These are phyloP conservation scores for Pseudochirops cupreus DNA, from an alignment of 2,797 vertebrate genomes.

Conservation along the genomic window DNA sequence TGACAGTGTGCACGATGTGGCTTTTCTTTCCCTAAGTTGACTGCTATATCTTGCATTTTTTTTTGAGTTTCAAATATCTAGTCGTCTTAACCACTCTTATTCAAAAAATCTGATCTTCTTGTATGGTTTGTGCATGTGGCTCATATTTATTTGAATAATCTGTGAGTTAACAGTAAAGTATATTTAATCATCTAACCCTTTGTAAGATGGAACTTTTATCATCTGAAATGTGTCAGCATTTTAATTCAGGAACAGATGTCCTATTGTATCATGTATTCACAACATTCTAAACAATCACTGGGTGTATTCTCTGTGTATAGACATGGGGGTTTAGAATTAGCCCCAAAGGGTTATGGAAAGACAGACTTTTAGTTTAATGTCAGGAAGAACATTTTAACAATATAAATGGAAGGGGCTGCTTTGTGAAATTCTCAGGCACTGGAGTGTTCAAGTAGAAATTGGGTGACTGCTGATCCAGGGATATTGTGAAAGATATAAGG, in stretches of 20 bases:
- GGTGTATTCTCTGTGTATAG: background rate
- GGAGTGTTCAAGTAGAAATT: background rate
- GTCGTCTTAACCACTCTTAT: slow-evolving; percentile 49
- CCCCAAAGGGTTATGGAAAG: background rate
- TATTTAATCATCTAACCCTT: slow-evolving; percentile 79
- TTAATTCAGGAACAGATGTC: slow-evolving; percentile 75
- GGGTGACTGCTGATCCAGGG: background rate
- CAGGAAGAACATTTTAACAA: background rate
- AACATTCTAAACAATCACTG: background rate
- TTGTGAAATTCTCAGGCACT: background rate
- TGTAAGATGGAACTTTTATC: slow-evolving; percentile 59
- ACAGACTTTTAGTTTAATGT: background rate
- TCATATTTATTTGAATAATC: slow-evolving; percentile 78
- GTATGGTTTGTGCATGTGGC: slow-evolving; percentile 52
- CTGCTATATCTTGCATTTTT: slow-evolving; percentile 63
- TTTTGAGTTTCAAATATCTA: slow-evolving; percentile 65
- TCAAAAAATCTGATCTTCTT: slow-evolving; percentile 66
- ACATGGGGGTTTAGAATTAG: background rate
- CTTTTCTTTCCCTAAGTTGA: slow-evolving; percentile 72
- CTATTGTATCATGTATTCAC: slow-evolving; percentile 48
- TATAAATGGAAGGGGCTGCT: background rate
- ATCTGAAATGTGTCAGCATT: slow-evolving; percentile 80
- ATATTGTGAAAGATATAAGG: background rate
- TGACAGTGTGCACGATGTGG: slow-evolving; percentile 32
- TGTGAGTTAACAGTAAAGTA: slow-evolving; percentile 67